phyloP scores from a whole-genome alignment of 2,797 vertebrate genomes.

The Tapera naevia region DNA sequence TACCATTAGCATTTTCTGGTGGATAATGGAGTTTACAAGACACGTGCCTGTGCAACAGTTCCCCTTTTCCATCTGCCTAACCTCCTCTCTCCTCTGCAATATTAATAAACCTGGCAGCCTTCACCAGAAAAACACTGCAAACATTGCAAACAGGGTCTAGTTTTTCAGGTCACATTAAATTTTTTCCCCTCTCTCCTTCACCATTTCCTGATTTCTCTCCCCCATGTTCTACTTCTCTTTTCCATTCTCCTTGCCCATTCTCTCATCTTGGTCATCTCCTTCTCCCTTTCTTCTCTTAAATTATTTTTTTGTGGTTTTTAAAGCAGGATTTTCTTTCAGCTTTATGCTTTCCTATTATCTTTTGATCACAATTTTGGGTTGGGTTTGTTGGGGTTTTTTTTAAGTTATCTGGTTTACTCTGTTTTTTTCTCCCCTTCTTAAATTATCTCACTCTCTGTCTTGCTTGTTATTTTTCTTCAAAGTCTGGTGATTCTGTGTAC shows the following conservation, averaged over 20 bases:
- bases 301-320: neutral
- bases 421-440: neutral
- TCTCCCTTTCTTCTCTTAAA: neutral
- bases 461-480: neutral
- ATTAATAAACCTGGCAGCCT: neutral
- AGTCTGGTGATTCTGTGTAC: neutral
- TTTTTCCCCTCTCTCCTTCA: neutral
- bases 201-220: neutral
- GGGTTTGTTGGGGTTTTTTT: neutral
- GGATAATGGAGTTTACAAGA: neutral
- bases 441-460: neutral
- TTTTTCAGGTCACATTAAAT: neutral
- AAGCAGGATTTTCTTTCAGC: neutral
- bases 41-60: neutral
- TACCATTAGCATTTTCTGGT: neutral
- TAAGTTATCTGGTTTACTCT: neutral
- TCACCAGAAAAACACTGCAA: slow-evolving; percentile 6
- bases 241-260: neutral
- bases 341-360: neutral
- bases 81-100: neutral
- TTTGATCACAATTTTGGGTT: neutral
- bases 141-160: neutral
- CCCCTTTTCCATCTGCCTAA: neutral
- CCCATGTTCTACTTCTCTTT: neutral
- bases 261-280: neutral